These are phyloP conservation scores for Stenichneumon culpator DNA, from an alignment of 2,888 invertebrate species.

Conservation along the genomic window DNA sequence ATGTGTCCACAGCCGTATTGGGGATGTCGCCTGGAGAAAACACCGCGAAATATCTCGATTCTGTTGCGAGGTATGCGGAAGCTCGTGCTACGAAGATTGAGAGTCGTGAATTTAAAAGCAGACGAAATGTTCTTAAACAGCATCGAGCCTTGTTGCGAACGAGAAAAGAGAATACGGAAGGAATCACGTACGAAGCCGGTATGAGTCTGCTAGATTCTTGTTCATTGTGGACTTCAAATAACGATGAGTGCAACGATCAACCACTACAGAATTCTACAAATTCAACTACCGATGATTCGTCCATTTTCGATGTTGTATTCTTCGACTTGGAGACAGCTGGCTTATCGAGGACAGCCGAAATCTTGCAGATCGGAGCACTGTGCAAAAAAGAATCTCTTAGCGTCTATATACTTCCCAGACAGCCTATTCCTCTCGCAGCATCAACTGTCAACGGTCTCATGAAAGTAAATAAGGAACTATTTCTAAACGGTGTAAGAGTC, in stretches of 20 bases:
- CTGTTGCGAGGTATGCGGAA: constrained; percentile 23
- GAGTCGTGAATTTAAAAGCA: constrained; percentile 37
- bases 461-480: constrained; percentile 10
- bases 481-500: constrained; percentile 15
- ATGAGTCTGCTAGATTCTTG: constrained; percentile 34
- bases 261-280: not conserved
- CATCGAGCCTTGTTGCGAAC: constrained; percentile 37
- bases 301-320: constrained; percentile 43
- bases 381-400: constrained; percentile 45
- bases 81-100: constrained; percentile 27
- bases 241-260: constrained; percentile 22
- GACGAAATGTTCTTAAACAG: constrained; percentile 39
- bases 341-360: constrained; percentile 45
- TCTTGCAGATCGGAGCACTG: constrained; percentile 62
- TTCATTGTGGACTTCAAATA: constrained; percentile 3
- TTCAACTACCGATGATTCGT: constrained; percentile 17
- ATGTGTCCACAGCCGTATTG: constrained; percentile 19
- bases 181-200: constrained; percentile 34
- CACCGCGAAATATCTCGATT: constrained; percentile 24
- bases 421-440: constrained; percentile 53
- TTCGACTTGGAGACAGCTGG: constrained; percentile 63
- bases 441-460: constrained; percentile 44
- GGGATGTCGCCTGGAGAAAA: constrained; percentile 25
- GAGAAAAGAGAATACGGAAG: constrained; percentile 52
- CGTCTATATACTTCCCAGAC: constrained; percentile 59